Evolutionary conservation across 2,113 vertebrate genomes (phyloP).

Genomic region (Dryoscopus gambensis): DNA sequence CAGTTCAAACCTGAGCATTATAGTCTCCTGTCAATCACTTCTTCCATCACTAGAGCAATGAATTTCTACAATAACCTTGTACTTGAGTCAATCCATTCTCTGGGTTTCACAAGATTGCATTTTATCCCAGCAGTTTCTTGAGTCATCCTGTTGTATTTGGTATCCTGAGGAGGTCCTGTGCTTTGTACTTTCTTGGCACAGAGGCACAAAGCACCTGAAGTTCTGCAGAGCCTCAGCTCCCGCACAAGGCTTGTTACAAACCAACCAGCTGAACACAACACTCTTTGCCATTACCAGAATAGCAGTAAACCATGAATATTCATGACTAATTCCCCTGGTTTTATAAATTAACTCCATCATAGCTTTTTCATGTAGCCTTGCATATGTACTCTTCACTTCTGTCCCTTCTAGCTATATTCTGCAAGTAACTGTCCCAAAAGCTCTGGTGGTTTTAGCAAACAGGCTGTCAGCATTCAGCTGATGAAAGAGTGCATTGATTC

Average conservation of each 20-base stretch:
- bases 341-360: neutral
- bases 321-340: neutral
- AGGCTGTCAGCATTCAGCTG: neutral
- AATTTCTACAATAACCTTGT: constrained; percentile 17
- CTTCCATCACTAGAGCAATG: neutral
- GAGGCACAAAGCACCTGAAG: neutral
- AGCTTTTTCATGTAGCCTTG: neutral
- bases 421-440: neutral
- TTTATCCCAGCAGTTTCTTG: neutral
- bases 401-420: neutral
- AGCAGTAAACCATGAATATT: neutral
- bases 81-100: neutral
- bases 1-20: neutral
- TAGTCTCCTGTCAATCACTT: neutral
- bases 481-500: neutral
- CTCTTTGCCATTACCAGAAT: neutral
- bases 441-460: neutral
- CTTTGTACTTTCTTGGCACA: neutral
- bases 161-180: neutral
- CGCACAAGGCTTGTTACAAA: neutral
- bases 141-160: neutral
- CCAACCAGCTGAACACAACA: neutral
- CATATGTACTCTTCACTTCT: neutral
- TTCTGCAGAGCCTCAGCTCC: neutral
- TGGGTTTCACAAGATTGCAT: neutral